Evolutionary conservation across 2,888 invertebrate species (phyloP), one percentile per base, ranked within the genome.

Genomic region (Dilophus febrilis): DNA sequence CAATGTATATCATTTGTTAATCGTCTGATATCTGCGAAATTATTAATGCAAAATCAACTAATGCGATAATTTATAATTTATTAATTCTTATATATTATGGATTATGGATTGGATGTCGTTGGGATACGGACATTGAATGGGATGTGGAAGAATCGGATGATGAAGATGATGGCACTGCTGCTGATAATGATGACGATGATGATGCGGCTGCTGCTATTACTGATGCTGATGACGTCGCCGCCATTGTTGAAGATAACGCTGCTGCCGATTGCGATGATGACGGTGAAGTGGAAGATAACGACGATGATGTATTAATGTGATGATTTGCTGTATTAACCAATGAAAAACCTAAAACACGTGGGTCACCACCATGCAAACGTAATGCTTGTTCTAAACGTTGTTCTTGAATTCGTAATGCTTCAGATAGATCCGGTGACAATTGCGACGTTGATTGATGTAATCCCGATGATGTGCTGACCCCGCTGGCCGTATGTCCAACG

Each of bases 371-470:
- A 57, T 85, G 85, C 51, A 86, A 68, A 53, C 85, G 72, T 49
- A 86, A 62, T 28, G 85, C 85, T 52, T 86, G 85, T 54, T 85
- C 85, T 53, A 86, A 59, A 51, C 85, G 70, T 57, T 84, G 84
- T 50, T 85, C 85, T 50, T 79, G 79, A 50, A 77, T 64, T 56
- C 77, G 65, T 47, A 79, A 67, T 5, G 77, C 78, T 57, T 80
- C 79, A 13, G 76, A 74, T 46, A 81, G 60, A 53, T 81, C 79
- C 2, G 78, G 76, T 45, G 76, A 72, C 43, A 78, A 61, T 51
- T 76, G 77, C 18, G 49, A 46, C 17, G 48, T 45, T 35, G 48
- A 47, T n/a, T 47, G 48, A n/a, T 46, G 45, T 10, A 42, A 35
- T 8, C 32, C 35, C 27, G 36, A 42, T 17, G 45, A 44, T n/a